Base-by-base conservation (phyloP, 2,113 vertebrate species). In the Seriola aureovittata region DNA sequence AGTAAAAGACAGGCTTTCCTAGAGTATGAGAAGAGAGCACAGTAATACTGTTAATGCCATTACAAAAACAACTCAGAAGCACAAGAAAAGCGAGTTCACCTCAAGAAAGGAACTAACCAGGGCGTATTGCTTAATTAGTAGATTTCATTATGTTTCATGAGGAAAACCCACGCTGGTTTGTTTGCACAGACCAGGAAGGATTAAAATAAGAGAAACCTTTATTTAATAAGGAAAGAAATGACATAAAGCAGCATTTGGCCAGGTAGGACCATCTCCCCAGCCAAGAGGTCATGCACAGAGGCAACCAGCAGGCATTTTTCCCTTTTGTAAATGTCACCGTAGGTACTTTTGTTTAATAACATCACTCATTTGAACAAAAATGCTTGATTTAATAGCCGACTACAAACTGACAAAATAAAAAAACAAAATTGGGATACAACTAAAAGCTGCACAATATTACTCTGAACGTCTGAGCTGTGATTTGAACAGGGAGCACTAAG, bases 41-140 rank as follows among this genome's bases (percentile, higher is more conserved):
- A 96, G 96, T 97, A 99, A 99, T 97, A 98, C 97, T 98, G 97
- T 97, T 97, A 97, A 97, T 97, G 95, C 95, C 96, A 96, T 96
- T 95, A 96, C 93, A 42, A 95, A 96, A 96, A 96, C 84, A 86
- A 89, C 73, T 82, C 76, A 34, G 80, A 88, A 93, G 92, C 91
- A 88, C 74, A 85, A 88, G 57, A 84, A 85, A 85, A 71, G 75
- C 75, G 69, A 81, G 71, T 88, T 85, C 79, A 90, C 80, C 75
- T 80, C 75, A 79, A 80, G 58, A 75, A 77, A 88, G 85, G 86
- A 90, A 66, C 85, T 36, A 65, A 90, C 81, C 82, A 52, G 84
- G 83, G 70, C 82, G 86, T 94, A 94, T 95, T 95, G 93, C 93
- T 95, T 91, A 86, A 92, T 91, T 90, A 91, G 89, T 84, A 81